Conservation (phyloP, 2,888 invertebrate genomes). For the Mongoloraphidia duomilia region DNA sequence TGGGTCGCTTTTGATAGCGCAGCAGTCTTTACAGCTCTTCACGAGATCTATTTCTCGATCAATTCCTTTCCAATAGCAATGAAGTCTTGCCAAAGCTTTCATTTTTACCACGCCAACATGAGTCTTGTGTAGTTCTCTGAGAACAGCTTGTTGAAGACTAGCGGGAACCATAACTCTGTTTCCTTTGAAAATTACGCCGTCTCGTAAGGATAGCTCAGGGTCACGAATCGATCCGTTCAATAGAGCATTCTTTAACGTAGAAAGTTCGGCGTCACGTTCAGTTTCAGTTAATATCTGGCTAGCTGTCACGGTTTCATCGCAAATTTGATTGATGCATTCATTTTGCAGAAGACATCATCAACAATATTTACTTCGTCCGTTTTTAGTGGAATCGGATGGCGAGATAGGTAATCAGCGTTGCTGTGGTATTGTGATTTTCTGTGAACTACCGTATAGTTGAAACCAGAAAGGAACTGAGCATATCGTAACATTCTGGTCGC, state of each 20-base stretch:
- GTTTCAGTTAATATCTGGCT: neutral
- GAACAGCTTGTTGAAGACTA: neutral
- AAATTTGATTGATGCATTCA: too few relatives aligned
- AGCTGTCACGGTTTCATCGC: neutral
- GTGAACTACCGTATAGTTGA: slow-evolving; percentile 10
- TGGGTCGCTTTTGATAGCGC: slow-evolving; percentile 6
- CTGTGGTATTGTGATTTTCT: slow-evolving; percentile 9
- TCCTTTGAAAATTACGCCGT: slow-evolving; percentile 10
- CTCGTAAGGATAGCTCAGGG: neutral
- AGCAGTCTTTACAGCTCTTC: slow-evolving; percentile 8
- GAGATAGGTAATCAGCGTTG: slow-evolving; percentile 15
- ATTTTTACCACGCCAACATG: slow-evolving; percentile 10
- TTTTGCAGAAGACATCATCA: too few relatives aligned
- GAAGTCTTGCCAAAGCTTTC: slow-evolving; percentile 10
- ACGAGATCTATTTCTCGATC: slow-evolving; percentile 10
- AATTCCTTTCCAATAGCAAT: slow-evolving; percentile 12
- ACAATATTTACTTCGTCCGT: neutral
- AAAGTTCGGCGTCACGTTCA: neutral
- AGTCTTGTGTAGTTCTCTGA: slow-evolving; percentile 8
- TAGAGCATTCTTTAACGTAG: neutral
- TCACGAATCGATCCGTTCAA: neutral
- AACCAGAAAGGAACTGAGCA: slow-evolving; percentile 12
- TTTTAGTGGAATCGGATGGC: slow-evolving; percentile 3
- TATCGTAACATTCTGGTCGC: slow-evolving; percentile 13
- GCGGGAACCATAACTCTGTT: slow-evolving; percentile 4